Base-by-base conservation (phyloP, 2,888 invertebrate genomes). In the Chymomyza caudatula region DNA sequence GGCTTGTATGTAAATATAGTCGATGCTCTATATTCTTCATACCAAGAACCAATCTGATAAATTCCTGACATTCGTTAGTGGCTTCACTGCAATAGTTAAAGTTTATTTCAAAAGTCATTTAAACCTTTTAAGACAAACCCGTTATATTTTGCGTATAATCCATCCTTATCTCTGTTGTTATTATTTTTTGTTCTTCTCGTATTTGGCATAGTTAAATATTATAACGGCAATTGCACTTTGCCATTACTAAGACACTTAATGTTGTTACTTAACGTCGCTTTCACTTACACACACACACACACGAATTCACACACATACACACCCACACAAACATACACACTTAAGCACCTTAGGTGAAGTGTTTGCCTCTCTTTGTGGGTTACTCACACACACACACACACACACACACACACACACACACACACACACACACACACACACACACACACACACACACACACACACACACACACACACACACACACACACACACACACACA, bases 341-440 rank as follows among this genome's bases (percentile, higher is more conserved):
- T 37, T 37, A 37, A 37, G 11, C 29, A 37, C 29, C 29, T 37
- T 37, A 37, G 29, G 4, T 52, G 19, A 52, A 52, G 52, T 52
- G 52, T 52, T 52, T 52, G 52, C 52, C n/a, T 23, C 52, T 13
- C 23, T 52, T 52, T 52, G 49, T 37, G 52, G n/a, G 52, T 23
- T 25, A 52, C 52, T 22, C 23, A n/a, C 13, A 11, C 25, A 11
- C 19, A 13, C 23, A 47, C 54, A 47, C 60, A 61, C 47, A 61
- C 51, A 58, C 47, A 37, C 15, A 15, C 59, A 29, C 58, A n/a
- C n/a, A 68, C n/a, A n/a, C n/a, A n/a, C 23, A 47, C 54, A 47
- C 60, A 61, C 47, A 61, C 51, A 58, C 47, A 37, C 15, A 15
- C 59, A 29, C 58, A n/a, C n/a, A 68, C n/a, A n/a, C n/a, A n/a